Evolutionary conservation across 1,140 invertebrate species (phyloP), one percentile per base, ranked within the genome.

Genomic region (Aphelinus certus): DNA sequence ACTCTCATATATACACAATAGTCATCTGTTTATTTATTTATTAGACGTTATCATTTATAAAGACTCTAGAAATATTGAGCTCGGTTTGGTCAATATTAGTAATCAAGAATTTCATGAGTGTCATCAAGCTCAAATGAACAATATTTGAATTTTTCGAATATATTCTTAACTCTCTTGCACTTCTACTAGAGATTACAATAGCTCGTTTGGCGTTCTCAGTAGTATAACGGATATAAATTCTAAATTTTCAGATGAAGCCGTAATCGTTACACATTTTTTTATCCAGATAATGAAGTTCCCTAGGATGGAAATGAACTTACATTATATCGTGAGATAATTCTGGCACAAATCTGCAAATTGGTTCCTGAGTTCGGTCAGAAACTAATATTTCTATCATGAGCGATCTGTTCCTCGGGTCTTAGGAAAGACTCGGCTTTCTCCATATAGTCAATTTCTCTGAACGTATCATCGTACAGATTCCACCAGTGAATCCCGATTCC

Each of bases 21-120:
- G 74, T 83, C 79, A 84, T 84, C 83, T 82, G 79, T 81, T 73
- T 80, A 76, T 81, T 85, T 84, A 84, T 26, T 26, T 26, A 26
- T 26, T 26, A 26, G 26, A 26, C 26, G 26, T 26, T 26, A 26
- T 26, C 26, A 26, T 26, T 26, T 26, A 26, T 26, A 26, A 87
- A 87, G 84, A 87, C 81, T 86, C 84, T 87, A 87, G 84, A 87
- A 87, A 87, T 88, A 86, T 87, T 87, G 85, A 87, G 86, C 85
- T 88, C 87, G 85, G 84, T 87, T 85, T 87, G 84, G 85, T 88
- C 85, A 85, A 81, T 85, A 83, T 86, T 84, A 81, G 79, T 85
- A 85, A 84, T 69, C 81, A 84, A 76, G 56, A 79, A 80, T 80
- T 53, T 53, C 75, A 66, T 72, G 65, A 70, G 76, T 76, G 71